Percentiles rank a stretch among this genome's conserved stretches.
These are phyloP conservation scores for Gulo gulo DNA, from an alignment of 2,113 vertebrate genomes.

Conservation along the genomic window DNA sequence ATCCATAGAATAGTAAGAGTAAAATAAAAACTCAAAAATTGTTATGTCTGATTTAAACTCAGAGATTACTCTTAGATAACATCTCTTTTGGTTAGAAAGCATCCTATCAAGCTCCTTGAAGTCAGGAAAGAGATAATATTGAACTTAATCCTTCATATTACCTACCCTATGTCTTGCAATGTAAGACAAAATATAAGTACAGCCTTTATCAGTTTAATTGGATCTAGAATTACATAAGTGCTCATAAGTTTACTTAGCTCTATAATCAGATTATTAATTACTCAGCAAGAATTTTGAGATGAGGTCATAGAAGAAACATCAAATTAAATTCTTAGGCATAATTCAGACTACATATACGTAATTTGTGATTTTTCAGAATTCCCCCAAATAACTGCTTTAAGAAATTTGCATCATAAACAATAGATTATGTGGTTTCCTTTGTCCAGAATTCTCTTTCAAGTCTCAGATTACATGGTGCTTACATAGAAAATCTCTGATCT, in stretches of 20 bases:
- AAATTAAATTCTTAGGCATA: neutral
- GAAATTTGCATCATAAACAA: neutral
- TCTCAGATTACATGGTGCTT: neutral
- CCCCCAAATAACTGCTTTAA: neutral
- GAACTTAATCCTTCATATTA: neutral
- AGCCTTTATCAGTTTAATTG: neutral
- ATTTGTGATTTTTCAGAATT: neutral
- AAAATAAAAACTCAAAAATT: slow-evolving; percentile 67
- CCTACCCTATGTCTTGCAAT: neutral
- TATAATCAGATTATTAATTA: neutral
- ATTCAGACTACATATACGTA: neutral
- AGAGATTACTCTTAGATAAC: neutral
- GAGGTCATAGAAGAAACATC: neutral
- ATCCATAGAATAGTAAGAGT: slow-evolving; percentile 51
- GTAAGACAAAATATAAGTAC: neutral
- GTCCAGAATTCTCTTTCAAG: neutral
- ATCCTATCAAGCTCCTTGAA: neutral
- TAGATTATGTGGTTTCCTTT: neutral
- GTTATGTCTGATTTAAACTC: slow-evolving; percentile 48
- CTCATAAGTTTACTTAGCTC: neutral
- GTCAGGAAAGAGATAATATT: neutral
- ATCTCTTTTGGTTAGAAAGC: slow-evolving; percentile 26
- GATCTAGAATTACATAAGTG: neutral
- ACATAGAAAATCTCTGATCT: neutral
- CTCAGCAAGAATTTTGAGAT: neutral